These are phyloP conservation scores for Oxyura jamaicensis DNA, from an alignment of 2,113 vertebrate species.

Conservation along the genomic window DNA sequence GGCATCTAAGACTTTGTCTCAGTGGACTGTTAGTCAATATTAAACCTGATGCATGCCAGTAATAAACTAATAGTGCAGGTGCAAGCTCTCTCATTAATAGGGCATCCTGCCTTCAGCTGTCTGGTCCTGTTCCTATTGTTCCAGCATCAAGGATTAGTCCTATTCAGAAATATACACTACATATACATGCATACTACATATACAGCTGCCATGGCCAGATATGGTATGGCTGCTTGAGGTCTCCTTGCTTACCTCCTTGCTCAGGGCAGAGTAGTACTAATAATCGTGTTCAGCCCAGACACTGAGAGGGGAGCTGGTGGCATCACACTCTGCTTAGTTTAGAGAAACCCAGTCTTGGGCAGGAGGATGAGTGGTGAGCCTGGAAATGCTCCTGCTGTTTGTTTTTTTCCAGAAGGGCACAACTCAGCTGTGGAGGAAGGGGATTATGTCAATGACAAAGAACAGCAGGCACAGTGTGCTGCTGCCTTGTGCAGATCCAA, in stretches of 20 bases:
- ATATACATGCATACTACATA: fast-evolving
- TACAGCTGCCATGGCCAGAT: not conserved
- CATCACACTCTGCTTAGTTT: not conserved
- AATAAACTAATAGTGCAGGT: not conserved
- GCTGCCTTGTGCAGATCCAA: not conserved
- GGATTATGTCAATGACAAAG: not conserved
- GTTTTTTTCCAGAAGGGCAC: not conserved
- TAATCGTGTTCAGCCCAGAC: fast-evolving
- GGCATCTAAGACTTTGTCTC: not conserved
- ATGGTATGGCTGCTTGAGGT: fast-evolving
- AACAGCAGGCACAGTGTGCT: not conserved
- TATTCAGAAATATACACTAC: not conserved
- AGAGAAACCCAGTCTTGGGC: no score
- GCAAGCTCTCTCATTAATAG: not conserved
- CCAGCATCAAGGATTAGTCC: not conserved
- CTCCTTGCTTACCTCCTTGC: not conserved
- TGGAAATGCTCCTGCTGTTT: not conserved
- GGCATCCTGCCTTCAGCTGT: not conserved
- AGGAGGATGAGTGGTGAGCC: not conserved
- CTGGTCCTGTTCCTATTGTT: not conserved
- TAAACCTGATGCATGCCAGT: not conserved
- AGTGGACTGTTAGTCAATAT: not conserved
- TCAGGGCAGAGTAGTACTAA: not conserved
- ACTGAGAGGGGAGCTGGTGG: not conserved
- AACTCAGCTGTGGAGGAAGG: not conserved